Percentiles rank a stretch among this genome's conserved stretches.
These are phyloP conservation scores for Clarias magur DNA, from an alignment of 2,113 vertebrate genomes.

Conservation along the genomic window DNA sequence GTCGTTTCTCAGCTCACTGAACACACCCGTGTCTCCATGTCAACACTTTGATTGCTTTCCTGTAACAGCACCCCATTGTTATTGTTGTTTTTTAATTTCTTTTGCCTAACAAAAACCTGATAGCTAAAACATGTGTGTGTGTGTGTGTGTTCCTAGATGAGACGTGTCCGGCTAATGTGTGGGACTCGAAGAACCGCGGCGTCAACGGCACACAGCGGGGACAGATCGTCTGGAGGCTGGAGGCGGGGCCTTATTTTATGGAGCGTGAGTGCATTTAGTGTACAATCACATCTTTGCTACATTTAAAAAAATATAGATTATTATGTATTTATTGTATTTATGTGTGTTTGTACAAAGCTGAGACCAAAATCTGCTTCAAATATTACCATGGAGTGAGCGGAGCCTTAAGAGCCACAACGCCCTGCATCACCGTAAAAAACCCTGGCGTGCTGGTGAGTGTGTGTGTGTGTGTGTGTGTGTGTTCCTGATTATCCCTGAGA, in stretches of 20 bases:
- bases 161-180: constrained; percentile 94
- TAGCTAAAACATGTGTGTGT: background rate
- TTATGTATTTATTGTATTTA: no score
- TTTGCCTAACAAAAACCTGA: background rate
- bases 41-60: background rate
- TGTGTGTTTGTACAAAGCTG: constrained; percentile 72
- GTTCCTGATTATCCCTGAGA: constrained; percentile 7
- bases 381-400: constrained; percentile 97
- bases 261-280: constrained; percentile 81
- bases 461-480: constrained; percentile 29
- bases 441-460: constrained; percentile 84
- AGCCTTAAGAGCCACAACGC: constrained; percentile 90
- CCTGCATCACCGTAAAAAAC: constrained; percentile 97
- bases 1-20: background rate
- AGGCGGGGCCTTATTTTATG: constrained; percentile 93
- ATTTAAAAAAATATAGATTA: no score
- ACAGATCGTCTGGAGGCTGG: constrained; percentile 94
- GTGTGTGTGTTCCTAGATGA: constrained; percentile 79
- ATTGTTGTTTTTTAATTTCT: background rate
- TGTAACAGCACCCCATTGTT: background rate
- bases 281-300: no score
- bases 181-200: constrained; percentile 98
- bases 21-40: background rate
- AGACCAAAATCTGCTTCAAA: constrained; percentile 98
- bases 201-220: constrained; percentile 95